A percentile compares a stretch with the other conserved stretches of the same genome.
phyloP scores from a whole-genome alignment of 2,888 invertebrate genomes.

The Drosophila demipolita region DNA sequence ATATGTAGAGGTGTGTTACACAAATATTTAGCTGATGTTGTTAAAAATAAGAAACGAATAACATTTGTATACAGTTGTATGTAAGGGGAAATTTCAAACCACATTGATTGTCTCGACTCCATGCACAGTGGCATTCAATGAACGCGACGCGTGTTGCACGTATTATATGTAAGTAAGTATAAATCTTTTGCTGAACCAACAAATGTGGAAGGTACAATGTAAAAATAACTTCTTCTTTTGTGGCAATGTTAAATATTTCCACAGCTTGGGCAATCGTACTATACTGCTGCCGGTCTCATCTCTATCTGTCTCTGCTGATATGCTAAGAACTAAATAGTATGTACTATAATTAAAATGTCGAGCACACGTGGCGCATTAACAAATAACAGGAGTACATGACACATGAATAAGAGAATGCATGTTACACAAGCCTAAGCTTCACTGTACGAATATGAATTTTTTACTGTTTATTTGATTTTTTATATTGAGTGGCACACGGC shows the following conservation, averaged over 20 bases:
- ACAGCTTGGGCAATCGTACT: slow-evolving; percentile 24
- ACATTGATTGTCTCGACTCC: slow-evolving; percentile 76
- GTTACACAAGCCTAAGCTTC: slow-evolving; percentile 12
- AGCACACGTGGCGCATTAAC: slow-evolving; percentile 29
- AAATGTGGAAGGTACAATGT: slow-evolving; percentile 56
- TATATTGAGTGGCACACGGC: slow-evolving; percentile 8
- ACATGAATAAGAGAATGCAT: slow-evolving; percentile 1
- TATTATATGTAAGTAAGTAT: slow-evolving; percentile 25
- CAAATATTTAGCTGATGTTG: slow-evolving; percentile 16
- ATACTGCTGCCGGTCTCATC: slow-evolving; percentile 6
- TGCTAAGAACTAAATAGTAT: slow-evolving; percentile 39
- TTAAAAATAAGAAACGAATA: slow-evolving; percentile 55
- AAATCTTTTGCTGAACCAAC: slow-evolving; percentile 49
- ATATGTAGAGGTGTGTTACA: neutral
- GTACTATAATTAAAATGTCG: slow-evolving; percentile 18
- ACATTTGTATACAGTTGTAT: slow-evolving; percentile 31
- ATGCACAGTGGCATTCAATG: slow-evolving; percentile 47
- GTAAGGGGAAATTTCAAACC: slow-evolving; percentile 69
- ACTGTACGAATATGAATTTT: slow-evolving; percentile 1
- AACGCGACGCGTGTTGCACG: slow-evolving; percentile 37
- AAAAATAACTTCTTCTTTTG: slow-evolving; percentile 36
- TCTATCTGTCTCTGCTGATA: slow-evolving; percentile 31
- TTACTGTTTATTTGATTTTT: neutral
- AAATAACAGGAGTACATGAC: slow-evolving; percentile 19
- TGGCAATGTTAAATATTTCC: slow-evolving; percentile 26